Evolutionary conservation across 1,140 invertebrate species (phyloP), one percentile per base, ranked within the genome.

Genomic region (Anastatus disparis): DNA sequence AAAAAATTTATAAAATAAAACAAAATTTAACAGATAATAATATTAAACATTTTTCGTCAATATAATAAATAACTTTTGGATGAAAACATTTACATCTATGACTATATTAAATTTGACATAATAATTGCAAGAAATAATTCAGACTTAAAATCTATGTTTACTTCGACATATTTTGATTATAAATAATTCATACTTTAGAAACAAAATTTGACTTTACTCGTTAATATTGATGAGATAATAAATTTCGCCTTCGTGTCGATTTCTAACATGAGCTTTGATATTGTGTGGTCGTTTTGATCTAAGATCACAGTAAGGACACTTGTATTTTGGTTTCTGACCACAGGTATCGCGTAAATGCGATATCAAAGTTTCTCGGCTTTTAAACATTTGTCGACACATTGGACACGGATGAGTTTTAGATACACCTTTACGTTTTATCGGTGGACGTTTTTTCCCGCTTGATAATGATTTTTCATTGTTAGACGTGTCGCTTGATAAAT

Each of bases 381-480:
- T 87, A 74, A 88, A 89, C 26, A 81, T 83, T 72, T 85, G 84
- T 10, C 76, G 80, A 62, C 88, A 89, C 31, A 79, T 81, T 3
- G 80, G 74, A 66, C 87, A 88, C 13, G 73, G 20, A 61, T 75
- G 70, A 69, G 72, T 76, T 26, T 67, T 74, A 0, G 72, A 66
- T 3, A 40, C 24, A 46, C 38, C 31, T 29, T 64, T 15, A 7
- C 48, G 46, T 13, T 52, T 52, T 1, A 52, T 22, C 1, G 48
- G 31, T 24, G 22, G 20, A 10, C 35, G 20, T 22, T 15, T 64
- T 24, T n/a, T 24, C 7, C 10, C 4, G 12, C 3, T 13, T 10
- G 27, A 24, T 7, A 38, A 10, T 1, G 46, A 17, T 12, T 6
- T 29, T 17, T 7, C 0, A 4, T 7, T 2, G 10, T 10, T 1